phyloP scores from a whole-genome alignment of 2,888 invertebrate genomes.

The Drosophila paranaensis region DNA sequence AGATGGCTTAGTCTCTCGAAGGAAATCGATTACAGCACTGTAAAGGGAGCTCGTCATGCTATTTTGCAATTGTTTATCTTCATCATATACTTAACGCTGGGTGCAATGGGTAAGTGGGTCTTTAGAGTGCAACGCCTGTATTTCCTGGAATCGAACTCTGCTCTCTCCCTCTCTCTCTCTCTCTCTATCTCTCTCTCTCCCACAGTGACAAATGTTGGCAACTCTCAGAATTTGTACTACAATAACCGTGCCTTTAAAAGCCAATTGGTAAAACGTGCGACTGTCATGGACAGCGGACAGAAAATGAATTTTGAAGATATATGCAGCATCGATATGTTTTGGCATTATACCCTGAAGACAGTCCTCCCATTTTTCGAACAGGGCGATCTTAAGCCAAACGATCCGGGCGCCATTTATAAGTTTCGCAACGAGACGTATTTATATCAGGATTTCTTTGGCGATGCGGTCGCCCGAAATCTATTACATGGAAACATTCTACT shows the following conservation, averaged over 20 bases:
- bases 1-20: slow-evolving; percentile 4
- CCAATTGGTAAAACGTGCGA: neutral
- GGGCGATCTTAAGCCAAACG: slow-evolving; percentile 16
- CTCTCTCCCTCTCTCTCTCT: too few species aligned
- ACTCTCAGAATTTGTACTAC: slow-evolving; percentile 15
- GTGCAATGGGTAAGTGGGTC: slow-evolving; percentile 23
- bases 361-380: slow-evolving; percentile 13
- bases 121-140: neutral
- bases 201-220: slow-evolving; percentile 24
- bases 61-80: slow-evolving; percentile 5
- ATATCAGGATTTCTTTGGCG: slow-evolving; percentile 1
- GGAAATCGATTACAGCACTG: slow-evolving; percentile 31
- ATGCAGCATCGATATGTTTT: slow-evolving; percentile 10
- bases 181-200: neutral
- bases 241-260: slow-evolving; percentile 5
- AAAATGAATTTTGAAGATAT: neutral
- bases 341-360: slow-evolving; percentile 14
- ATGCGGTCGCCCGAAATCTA: slow-evolving; percentile 8
- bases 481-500: slow-evolving; percentile 36
- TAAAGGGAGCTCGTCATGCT: slow-evolving; percentile 8
- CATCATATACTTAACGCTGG: slow-evolving; percentile 20
- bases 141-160: neutral
- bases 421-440: neutral
- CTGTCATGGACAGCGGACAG: neutral
- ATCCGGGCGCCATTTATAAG: slow-evolving; percentile 4